Evolutionary conservation across 2,797 vertebrate species (phyloP).

Genomic region (Sebastes cheni): DNA sequence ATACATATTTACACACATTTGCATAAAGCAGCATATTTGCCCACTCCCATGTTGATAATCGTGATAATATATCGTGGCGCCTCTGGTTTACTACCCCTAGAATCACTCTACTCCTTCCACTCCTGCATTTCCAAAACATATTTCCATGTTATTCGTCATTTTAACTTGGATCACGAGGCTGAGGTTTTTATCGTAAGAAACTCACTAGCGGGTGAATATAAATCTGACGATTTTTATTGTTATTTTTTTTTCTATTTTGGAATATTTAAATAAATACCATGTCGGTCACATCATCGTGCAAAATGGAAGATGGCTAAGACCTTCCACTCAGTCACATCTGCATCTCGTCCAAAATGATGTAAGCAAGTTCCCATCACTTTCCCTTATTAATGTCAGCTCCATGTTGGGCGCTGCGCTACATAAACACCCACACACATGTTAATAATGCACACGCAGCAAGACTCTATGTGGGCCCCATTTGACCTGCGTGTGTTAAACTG

Average conservation of each 20-base stretch:
- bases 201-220: slow-evolving; percentile 20
- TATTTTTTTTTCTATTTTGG: slow-evolving; percentile 24
- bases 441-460: slow-evolving; percentile 80
- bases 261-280: slow-evolving; percentile 62
- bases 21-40: too few species aligned
- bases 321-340: slow-evolving; percentile 78
- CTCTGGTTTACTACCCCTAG: not conserved
- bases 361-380: slow-evolving; percentile 77
- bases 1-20: too few species aligned
- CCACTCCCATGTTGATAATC: too few species aligned
- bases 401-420: slow-evolving; percentile 73
- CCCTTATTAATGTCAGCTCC: slow-evolving; percentile 83
- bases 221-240: slow-evolving; percentile 40
- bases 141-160: slow-evolving; percentile 26
- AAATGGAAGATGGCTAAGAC: slow-evolving; percentile 40
- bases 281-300: slow-evolving; percentile 24
- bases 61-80: too few species aligned
- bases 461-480: slow-evolving; percentile 75
- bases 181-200: slow-evolving; percentile 13
- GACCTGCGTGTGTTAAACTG: slow-evolving; percentile 78
- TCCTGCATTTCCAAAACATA: slow-evolving; percentile 25
- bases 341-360: slow-evolving; percentile 74
- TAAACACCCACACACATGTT: slow-evolving; percentile 83
- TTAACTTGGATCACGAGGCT: slow-evolving; percentile 8
- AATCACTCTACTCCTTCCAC: not conserved